phyloP scores from a whole-genome alignment of 2,888 invertebrate genomes.

The Isotomurus palustris region DNA sequence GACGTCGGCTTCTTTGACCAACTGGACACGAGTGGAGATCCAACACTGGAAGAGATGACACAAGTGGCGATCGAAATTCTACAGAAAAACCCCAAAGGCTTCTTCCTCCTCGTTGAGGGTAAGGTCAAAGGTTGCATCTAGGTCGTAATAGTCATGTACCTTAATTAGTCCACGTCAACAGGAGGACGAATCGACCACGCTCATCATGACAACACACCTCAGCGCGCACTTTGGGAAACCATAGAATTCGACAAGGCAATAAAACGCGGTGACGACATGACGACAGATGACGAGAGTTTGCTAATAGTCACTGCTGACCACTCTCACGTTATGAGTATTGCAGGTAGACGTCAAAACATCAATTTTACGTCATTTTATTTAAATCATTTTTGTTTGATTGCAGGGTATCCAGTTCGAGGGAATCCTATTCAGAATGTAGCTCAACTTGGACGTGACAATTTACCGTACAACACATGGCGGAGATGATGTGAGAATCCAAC shows the following conservation, averaged over 20 bases:
- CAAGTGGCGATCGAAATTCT: slow-evolving; percentile 68
- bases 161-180: too few species aligned
- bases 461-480: too few species aligned
- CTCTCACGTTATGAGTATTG: slow-evolving; percentile 69
- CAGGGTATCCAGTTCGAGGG: slow-evolving; percentile 18
- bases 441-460: slow-evolving; percentile 8
- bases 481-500: too few species aligned
- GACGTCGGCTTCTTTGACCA: slow-evolving; percentile 31
- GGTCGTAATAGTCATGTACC: too few species aligned
- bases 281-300: slow-evolving; percentile 65
- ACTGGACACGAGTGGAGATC: slow-evolving; percentile 51
- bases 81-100: slow-evolving; percentile 62
- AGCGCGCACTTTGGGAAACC: slow-evolving; percentile 70
- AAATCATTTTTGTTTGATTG: not conserved
- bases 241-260: slow-evolving; percentile 70
- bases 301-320: slow-evolving; percentile 72
- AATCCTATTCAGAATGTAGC: slow-evolving; percentile 15
- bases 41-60: slow-evolving; percentile 73
- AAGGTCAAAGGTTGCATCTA: too few species aligned
- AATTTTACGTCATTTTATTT: too few species aligned
- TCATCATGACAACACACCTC: slow-evolving; percentile 64
- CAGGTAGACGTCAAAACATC: too few species aligned
- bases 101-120: slow-evolving; percentile 71
- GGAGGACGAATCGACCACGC: slow-evolving; percentile 58
- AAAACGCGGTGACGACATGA: slow-evolving; percentile 58